These are phyloP conservation scores for Hydractinia symbiolongicarpus DNA, from an alignment of 30 jellyfish, hydroid and myxozoan genomes.

Conservation along the genomic window DNA sequence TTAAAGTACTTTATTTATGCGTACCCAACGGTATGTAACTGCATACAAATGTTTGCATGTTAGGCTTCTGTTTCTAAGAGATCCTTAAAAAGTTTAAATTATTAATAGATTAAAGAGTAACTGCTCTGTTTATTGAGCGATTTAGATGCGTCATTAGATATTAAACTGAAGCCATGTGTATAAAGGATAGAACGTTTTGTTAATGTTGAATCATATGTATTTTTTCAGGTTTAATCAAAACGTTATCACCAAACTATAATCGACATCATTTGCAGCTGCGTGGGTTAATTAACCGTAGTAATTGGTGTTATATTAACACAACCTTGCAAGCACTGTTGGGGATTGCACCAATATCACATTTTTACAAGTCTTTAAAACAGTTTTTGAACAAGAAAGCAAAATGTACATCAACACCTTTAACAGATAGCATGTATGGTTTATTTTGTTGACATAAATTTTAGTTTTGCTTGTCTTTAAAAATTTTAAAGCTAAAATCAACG, in stretches of 20 bases:
- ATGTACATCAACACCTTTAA: slow-evolving; percentile 69
- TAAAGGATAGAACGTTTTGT: no score
- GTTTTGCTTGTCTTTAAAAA: background rate
- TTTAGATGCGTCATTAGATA: no score
- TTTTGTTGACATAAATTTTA: background rate
- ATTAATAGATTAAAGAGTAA: no score
- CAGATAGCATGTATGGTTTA: slow-evolving; percentile 80
- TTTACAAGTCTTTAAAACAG: slow-evolving; percentile 50
- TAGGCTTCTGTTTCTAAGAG: no score
- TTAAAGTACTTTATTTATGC: no score
- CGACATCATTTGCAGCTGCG: slow-evolving; percentile 68
- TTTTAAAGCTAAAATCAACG: background rate
- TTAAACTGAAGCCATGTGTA: no score
- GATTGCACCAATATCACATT: slow-evolving; percentile 54
- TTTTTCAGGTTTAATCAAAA: no score
- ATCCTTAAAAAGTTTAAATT: no score
- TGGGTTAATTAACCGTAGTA: slow-evolving; percentile 85
- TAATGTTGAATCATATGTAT: no score
- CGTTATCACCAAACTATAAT: background rate
- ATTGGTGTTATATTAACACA: slow-evolving; percentile 98
- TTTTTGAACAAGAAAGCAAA: slow-evolving; percentile 40
- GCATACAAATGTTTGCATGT: no score
- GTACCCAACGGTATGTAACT: no score
- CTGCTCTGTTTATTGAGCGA: no score
- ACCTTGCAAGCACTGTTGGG: slow-evolving; percentile 91